A percentile compares a stretch with the other conserved stretches of the same genome.
phyloP scores from a whole-genome alignment of 2,797 vertebrate genomes.

The Manis javanica region DNA sequence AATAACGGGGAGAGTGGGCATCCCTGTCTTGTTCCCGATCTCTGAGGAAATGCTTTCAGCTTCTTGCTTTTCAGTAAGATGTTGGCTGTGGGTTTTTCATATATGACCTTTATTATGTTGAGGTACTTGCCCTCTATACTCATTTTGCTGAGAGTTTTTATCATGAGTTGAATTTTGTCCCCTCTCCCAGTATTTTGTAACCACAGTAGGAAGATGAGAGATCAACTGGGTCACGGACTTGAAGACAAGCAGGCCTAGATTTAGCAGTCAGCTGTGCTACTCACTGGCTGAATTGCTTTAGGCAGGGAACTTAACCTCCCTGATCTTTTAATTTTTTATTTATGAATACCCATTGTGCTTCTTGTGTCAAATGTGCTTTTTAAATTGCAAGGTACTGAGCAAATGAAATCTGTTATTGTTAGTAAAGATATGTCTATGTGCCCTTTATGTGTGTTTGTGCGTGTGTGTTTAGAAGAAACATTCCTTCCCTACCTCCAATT shows the following conservation, averaged over 20 bases:
- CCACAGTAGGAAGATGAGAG: background rate
- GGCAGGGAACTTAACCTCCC: background rate
- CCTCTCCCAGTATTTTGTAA: background rate
- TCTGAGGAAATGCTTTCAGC: too few species aligned
- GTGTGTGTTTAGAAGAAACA: background rate
- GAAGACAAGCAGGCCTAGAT: background rate
- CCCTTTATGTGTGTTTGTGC: background rate
- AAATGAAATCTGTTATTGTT: slow-evolving; percentile 17
- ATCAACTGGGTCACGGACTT: background rate
- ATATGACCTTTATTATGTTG: too few species aligned
- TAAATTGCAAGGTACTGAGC: background rate
- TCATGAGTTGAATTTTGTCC: too few species aligned
- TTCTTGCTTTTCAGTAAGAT: too few species aligned
- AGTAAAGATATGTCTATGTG: background rate
- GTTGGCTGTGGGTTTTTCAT: too few species aligned
- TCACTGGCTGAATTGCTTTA: background rate
- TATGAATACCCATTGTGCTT: background rate
- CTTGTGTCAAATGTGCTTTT: background rate
- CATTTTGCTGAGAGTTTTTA: too few species aligned
- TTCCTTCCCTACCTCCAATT: background rate
- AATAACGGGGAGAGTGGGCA: too few species aligned
- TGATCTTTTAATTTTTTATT: background rate
- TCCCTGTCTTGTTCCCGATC: too few species aligned
- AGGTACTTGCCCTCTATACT: too few species aligned
- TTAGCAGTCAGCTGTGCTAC: background rate